Base-by-base conservation (phyloP, 2,888 invertebrate genomes). In the Latrodectus elegans region DNA sequence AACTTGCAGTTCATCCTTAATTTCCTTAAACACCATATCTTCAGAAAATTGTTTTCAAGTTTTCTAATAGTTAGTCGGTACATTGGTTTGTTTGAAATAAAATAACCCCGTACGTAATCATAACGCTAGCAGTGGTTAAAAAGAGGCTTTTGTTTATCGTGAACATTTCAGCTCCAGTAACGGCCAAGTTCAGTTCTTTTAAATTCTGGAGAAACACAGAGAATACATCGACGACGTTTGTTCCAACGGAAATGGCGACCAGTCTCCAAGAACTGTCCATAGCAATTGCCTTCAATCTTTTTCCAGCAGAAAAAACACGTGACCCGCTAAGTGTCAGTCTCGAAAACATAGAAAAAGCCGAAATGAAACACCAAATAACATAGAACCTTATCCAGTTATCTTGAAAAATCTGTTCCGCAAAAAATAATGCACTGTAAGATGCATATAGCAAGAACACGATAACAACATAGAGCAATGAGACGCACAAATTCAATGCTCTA, bases 111-210 rank as follows among this genome's bases (percentile, higher is more conserved):
- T 76, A 76, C n/a, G 76, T 76, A 17, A 76, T 12, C 17, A 76
- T 10, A 8, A 65, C 22, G 8, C 64, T 64, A 17, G 51, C n/a
- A 17, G 65, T 49, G 1, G 65, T 76, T 26, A 76, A 65, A 22
- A 76, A 76, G 4, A 76, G 15, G 8, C n/a, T 65, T 22, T 17
- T 76, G 12, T 65, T 14, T 15, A 76, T 76, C 64, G 17, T 51
- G 65, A 76, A 76, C 76, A 76, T n/a, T 10, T 17, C 76, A 0
- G 65, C 76, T 12, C 51, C 76, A 17, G 76, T 76, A 11, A 76
- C 65, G 11, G 8, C 38, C 8, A 76, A n/a, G 15, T 38, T 10
- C 1, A 22, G 17, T 8, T 76, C 65, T 11, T 17, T 65, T 17
- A 65, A 17, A 17, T 38, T 76, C 38, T 49, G 49, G 51, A 76